Percentiles rank a stretch among this genome's conserved stretches.
Conservation (phyloP, 2,797 vertebrate genomes). For the Bradypus variegatus region DNA sequence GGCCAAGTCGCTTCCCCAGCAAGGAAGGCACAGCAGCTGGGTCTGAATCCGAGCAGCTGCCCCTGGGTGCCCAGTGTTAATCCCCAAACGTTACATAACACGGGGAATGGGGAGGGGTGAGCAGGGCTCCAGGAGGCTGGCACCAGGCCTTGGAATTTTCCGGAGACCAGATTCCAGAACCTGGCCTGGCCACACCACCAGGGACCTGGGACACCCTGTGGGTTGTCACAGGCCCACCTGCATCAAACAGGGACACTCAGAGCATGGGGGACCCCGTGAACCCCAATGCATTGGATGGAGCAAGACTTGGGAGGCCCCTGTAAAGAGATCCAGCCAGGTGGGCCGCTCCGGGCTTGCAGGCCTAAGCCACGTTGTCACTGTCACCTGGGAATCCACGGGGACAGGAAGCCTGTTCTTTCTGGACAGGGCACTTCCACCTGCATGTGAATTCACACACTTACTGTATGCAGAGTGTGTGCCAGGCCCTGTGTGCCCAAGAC, state of each 20-base stretch:
- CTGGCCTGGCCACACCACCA: neutral
- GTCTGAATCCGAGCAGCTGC: neutral
- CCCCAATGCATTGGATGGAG: neutral
- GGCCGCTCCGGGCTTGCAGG: neutral
- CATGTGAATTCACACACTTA: too few relatives aligned
- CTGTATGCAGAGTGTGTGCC: neutral
- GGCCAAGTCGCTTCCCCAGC: neutral
- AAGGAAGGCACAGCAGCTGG: neutral
- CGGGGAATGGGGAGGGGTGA: neutral
- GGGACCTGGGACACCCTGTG: neutral
- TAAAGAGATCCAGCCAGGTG: neutral
- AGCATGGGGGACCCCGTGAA: too few relatives aligned
- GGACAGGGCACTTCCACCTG: neutral
- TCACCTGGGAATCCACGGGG: neutral
- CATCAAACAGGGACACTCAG: neutral
- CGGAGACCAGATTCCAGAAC: slow-evolving; percentile 37
- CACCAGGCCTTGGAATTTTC: slow-evolving; percentile 59
- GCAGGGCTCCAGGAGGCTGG: slow-evolving; percentile 1
- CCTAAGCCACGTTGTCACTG: neutral
- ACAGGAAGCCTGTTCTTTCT: neutral
- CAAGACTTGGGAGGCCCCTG: neutral
- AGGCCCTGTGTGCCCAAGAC: neutral
- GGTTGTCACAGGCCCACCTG: neutral
- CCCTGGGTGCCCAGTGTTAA: neutral
- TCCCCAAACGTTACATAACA: slow-evolving; percentile 37